Evolutionary conservation across 1,140 invertebrate species (phyloP).

Genomic region (Drosophila ficusphila): DNA sequence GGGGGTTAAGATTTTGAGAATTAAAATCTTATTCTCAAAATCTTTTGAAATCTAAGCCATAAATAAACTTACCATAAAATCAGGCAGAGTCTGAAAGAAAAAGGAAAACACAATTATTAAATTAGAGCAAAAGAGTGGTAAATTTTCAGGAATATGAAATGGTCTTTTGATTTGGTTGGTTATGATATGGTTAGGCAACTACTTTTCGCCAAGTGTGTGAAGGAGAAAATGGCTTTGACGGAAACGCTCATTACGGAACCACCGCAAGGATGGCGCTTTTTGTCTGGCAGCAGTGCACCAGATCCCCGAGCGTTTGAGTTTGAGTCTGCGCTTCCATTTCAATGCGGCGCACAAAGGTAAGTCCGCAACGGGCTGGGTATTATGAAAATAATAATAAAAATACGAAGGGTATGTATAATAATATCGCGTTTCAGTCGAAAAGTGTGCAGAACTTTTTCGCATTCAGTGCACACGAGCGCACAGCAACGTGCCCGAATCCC

Average conservation of each 20-base stretch:
- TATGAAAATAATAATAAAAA: slow-evolving; percentile 39
- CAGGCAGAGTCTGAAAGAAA: slow-evolving; percentile 13
- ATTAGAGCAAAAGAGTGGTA: too few relatives aligned
- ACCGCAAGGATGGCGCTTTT: slow-evolving; percentile 28
- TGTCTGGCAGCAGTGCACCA: slow-evolving; percentile 28
- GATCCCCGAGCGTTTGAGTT: slow-evolving; percentile 36
- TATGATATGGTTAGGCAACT: too few relatives aligned
- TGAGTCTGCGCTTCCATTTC: slow-evolving; percentile 30
- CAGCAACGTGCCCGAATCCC: slow-evolving; percentile 34
- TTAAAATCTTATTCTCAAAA: too few relatives aligned
- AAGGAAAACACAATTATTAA: not conserved
- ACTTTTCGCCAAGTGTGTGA: slow-evolving; percentile 1
- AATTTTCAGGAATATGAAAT: too few relatives aligned
- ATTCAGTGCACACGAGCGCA: slow-evolving; percentile 80
- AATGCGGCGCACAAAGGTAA: slow-evolving; percentile 57
- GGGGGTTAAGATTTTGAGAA: too few relatives aligned
- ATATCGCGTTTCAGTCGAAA: slow-evolving; percentile 70
- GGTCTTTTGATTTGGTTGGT: too few relatives aligned
- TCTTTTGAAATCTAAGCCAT: too few relatives aligned
- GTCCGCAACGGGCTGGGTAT: slow-evolving; percentile 15
- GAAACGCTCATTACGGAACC: slow-evolving; percentile 70
- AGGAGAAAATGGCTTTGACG: slow-evolving; percentile 47
- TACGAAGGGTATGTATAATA: slow-evolving; percentile 37
- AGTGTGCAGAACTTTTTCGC: slow-evolving; percentile 72
- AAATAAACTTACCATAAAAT: slow-evolving; percentile 16